Base-by-base conservation (phyloP, 2,113 vertebrate genomes). In the Rhagologus leucostigma region DNA sequence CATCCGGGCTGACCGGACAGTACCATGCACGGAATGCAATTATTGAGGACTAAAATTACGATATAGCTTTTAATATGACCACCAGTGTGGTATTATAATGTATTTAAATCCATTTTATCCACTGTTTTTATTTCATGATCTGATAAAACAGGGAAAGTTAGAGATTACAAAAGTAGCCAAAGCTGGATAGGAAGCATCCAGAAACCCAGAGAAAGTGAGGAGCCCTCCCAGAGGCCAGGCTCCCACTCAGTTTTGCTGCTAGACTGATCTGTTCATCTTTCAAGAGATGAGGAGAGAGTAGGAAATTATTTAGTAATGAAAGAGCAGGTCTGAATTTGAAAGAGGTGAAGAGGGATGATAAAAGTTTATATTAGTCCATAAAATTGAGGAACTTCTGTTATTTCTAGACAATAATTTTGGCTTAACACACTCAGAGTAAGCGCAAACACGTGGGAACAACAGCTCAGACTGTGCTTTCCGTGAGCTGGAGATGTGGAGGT, bases 11-110 rank as follows among this genome's bases (percentile, higher is more conserved):
- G 39, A 24, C 11, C 41, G 27, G 26, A 35, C 10, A 44, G 59
- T 3, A 16, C 13, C 16, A 19, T 0, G 1, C 17, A 24, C 4
- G 2, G 22, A 74, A 53, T 5, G 4, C 3, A 53, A 3, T 44
- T 74, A 70, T 2, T 29, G n/a, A 71, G 12, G n/a, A 32, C 13
- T 75, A 27, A 52, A 87, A 19, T 20, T 13, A 18, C 4, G 67
- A 3, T 13, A 6, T 3, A 8, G 11, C 11, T 76, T 46, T 23
- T 13, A 19, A 55, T 7, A 19, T 44, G 52, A 33, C 8, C 8
- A 30, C 3, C 6, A 57, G 9, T 3, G 44, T 12, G 10, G 7
- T 16, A 44, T 41, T 57, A 60, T 1, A 6, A 41, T 4, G 7
- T 6, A 39, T 27, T 68, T 65, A 59, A 75, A 46, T 49, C 18